These are phyloP conservation scores for Notothenia coriiceps DNA, from an alignment of 2,113 vertebrate species.

Conservation along the genomic window DNA sequence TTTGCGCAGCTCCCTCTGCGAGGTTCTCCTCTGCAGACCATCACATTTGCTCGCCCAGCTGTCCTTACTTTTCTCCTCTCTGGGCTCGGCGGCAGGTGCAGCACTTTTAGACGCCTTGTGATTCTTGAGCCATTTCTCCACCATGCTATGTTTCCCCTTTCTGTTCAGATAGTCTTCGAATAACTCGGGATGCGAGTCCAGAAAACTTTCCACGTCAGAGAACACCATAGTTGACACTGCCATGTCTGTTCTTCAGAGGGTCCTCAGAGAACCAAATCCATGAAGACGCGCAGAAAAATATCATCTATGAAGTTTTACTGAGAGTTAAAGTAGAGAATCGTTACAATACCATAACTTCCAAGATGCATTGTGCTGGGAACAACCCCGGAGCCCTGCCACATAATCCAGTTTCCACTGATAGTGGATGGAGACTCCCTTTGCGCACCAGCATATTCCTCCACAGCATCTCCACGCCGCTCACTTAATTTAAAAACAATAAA, in stretches of 20 bases:
- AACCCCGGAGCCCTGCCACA: slow-evolving; percentile 33
- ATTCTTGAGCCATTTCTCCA: slow-evolving; percentile 94
- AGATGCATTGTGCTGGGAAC: slow-evolving; percentile 38
- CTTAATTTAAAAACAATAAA: slow-evolving; percentile 10
- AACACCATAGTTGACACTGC: slow-evolving; percentile 88
- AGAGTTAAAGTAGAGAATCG: slow-evolving; percentile 51
- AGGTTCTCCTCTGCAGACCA: slow-evolving; percentile 89
- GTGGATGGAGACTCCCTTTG: slow-evolving; percentile 64
- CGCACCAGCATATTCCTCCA: slow-evolving; percentile 55
- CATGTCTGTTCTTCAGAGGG: slow-evolving; percentile 82
- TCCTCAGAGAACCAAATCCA: slow-evolving; percentile 70
- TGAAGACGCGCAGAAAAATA: slow-evolving; percentile 58
- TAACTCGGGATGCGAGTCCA: slow-evolving; percentile 93
- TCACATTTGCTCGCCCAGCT: slow-evolving; percentile 85
- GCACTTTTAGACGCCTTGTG: slow-evolving; percentile 81
- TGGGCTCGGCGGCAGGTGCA: slow-evolving; percentile 56
- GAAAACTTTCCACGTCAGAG: slow-evolving; percentile 96
- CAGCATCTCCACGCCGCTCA: slow-evolving; percentile 38
- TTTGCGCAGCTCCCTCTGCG: slow-evolving; percentile 95
- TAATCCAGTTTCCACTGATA: slow-evolving; percentile 47
- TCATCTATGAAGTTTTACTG: slow-evolving; percentile 74
- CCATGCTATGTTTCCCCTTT: slow-evolving; percentile 90
- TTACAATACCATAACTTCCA: slow-evolving; percentile 59
- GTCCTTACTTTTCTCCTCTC: slow-evolving; percentile 80
- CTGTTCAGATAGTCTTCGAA: slow-evolving; percentile 92